A percentile compares a stretch with the other conserved stretches of the same genome.
These are phyloP conservation scores for Propithecus deckenii DNA, from an alignment of 2,797 vertebrate species.

Conservation along the genomic window DNA sequence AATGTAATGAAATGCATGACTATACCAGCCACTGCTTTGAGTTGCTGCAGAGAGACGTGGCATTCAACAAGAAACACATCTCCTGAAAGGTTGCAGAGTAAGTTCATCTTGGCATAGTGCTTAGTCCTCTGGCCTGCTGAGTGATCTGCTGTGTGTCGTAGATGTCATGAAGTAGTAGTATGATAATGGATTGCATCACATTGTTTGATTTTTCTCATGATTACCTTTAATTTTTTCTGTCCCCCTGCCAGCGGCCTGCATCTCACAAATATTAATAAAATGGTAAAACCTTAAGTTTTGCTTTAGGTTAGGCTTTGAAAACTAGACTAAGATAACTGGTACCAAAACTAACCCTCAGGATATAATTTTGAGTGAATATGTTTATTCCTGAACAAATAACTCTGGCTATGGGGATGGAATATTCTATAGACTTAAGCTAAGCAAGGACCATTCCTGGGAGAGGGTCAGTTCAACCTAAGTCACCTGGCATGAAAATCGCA, in stretches of 20 bases:
- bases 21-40: neutral
- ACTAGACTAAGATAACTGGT: neutral
- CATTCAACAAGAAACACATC: neutral
- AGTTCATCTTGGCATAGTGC: neutral
- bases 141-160: neutral
- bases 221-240: neutral
- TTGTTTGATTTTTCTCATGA: neutral
- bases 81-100: neutral
- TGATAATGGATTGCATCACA: neutral
- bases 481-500: neutral
- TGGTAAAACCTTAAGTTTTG: neutral
- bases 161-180: neutral
- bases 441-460: neutral
- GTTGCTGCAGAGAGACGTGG: neutral
- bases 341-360: neutral
- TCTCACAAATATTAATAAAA: neutral
- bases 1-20: fast-evolving
- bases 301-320: neutral
- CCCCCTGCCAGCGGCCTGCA: neutral
- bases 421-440: neutral
- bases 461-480: neutral
- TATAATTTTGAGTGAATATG: conserved; percentile 3
- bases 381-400: neutral
- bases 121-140: neutral
- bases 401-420: neutral